These are phyloP conservation scores for Aspidoscelis tigris DNA, from an alignment of 2,113 vertebrate genomes.

Conservation along the genomic window DNA sequence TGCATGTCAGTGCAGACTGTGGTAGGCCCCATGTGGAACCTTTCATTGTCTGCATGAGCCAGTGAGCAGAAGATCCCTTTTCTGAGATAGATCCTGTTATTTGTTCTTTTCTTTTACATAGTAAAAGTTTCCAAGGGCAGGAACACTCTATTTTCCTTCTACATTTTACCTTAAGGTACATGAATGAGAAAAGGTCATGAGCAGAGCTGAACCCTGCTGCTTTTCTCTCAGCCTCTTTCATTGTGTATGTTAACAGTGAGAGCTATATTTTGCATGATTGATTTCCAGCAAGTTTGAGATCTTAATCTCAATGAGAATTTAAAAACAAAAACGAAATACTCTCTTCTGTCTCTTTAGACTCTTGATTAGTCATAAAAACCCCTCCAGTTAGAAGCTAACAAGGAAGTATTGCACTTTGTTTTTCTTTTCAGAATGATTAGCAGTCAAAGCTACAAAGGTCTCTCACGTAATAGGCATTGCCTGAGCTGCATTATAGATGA, in stretches of 20 bases:
- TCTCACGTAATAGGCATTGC: background rate
- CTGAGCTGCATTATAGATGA: background rate
- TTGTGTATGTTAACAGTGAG: too few relatives aligned
- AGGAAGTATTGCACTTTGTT: background rate
- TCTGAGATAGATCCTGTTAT: background rate
- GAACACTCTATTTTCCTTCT: background rate
- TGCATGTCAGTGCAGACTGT: too few relatives aligned
- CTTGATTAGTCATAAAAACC: background rate
- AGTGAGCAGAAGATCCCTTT: too few relatives aligned
- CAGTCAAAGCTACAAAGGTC: background rate
- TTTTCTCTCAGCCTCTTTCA: too few relatives aligned
- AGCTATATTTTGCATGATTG: background rate
- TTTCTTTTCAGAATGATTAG: background rate
- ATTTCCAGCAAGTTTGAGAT: background rate
- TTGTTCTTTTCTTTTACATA: background rate
- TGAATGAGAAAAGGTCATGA: background rate
- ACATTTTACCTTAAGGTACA: background rate
- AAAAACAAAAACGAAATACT: too few relatives aligned
- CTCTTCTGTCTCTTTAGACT: background rate
- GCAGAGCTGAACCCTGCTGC: too few relatives aligned
- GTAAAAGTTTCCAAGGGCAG: background rate
- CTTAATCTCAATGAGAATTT: background rate
- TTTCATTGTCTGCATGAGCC: too few relatives aligned
- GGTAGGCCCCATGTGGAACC: too few relatives aligned
- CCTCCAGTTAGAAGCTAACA: background rate